Conservation (phyloP, 2,113 vertebrate species). For the Anthoscopus minutus region DNA sequence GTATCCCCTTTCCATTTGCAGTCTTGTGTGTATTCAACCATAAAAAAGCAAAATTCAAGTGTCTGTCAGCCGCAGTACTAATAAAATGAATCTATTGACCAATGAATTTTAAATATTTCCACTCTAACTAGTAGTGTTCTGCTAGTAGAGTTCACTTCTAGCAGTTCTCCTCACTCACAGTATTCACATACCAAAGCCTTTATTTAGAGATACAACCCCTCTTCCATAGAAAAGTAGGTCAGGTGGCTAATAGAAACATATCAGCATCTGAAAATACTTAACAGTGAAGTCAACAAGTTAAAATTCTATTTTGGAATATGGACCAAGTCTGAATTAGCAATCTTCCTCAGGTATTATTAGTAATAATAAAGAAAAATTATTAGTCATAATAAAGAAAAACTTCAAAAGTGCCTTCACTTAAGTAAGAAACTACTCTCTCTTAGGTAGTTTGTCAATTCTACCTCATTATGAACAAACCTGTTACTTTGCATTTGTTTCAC, state of each 20-base stretch:
- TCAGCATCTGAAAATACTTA: background rate
- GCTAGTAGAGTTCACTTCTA: too few species aligned
- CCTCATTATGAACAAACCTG: background rate
- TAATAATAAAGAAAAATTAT: background rate
- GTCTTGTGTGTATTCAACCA: background rate
- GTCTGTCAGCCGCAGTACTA: background rate
- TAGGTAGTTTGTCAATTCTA: background rate
- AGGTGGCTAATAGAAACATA: background rate
- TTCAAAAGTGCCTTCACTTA: background rate
- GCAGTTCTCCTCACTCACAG: background rate
- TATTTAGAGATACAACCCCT: background rate
- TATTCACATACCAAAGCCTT: background rate
- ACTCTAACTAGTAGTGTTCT: too few species aligned
- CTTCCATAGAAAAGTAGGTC: background rate
- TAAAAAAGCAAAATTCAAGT: background rate
- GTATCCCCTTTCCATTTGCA: background rate
- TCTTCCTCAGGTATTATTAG: background rate
- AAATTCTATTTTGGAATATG: background rate
- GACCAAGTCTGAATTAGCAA: background rate
- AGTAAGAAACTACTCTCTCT: background rate
- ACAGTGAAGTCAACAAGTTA: background rate
- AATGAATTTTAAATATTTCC: background rate
- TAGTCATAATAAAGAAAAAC: background rate
- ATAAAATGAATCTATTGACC: background rate
- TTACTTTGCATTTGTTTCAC: background rate